These are phyloP conservation scores for Scelioninae gen. 2 DNA, from an alignment of 2,888 invertebrate genomes.

Conservation along the genomic window DNA sequence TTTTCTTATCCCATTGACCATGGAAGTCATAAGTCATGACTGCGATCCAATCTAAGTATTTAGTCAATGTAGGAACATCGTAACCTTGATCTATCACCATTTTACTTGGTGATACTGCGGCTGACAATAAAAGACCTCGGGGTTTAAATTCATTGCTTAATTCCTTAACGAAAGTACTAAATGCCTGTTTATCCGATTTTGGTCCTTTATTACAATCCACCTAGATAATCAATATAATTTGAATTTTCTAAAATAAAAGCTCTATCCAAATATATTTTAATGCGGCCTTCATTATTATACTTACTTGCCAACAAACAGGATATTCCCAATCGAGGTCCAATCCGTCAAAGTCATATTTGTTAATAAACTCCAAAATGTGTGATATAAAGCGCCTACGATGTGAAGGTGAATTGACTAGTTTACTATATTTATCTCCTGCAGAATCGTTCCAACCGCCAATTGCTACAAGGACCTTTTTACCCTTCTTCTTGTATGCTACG, in stretches of 20 bases:
- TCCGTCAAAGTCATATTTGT: conserved; percentile 94
- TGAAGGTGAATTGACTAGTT: conserved; percentile 85
- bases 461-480: conserved; percentile 90
- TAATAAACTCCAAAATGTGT: conserved; percentile 85
- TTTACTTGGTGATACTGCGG: conserved; percentile 91
- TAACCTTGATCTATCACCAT: conserved; percentile 90
- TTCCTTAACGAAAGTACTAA: conserved; percentile 85
- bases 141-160: conserved; percentile 82
- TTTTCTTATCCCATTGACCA: conserved; percentile 93
- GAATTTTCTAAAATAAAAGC: conserved; percentile 70
- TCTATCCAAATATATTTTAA: too few species aligned
- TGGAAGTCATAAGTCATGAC: conserved; percentile 95
- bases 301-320: conserved; percentile 90
- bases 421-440: conserved; percentile 91
- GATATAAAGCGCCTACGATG: conserved; percentile 85
- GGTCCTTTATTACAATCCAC: conserved; percentile 91
- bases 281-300: too few species aligned
- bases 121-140: conserved; percentile 83
- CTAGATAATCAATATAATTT: conserved; percentile 74
- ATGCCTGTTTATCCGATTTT: conserved; percentile 87
- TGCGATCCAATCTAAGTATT: conserved; percentile 91
- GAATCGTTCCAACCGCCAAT: conserved; percentile 97
- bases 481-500: conserved; percentile 84
- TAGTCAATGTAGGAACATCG: conserved; percentile 85
- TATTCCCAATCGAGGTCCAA: conserved; percentile 97